phyloP scores from a whole-genome alignment of 2,797 vertebrate genomes.

The Labroides dimidiatus region DNA sequence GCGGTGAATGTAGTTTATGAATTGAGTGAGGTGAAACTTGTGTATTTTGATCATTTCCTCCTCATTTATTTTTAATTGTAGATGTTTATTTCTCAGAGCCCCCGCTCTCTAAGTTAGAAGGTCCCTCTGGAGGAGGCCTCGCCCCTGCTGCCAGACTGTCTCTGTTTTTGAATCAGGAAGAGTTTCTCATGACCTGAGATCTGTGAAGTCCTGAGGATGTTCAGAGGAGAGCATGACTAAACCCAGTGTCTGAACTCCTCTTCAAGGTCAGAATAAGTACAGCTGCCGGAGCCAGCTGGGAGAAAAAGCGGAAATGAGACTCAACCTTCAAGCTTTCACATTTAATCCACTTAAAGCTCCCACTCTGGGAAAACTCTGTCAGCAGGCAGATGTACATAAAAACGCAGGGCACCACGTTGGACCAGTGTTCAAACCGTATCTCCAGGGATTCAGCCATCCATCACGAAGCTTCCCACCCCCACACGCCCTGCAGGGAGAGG shows the following conservation, averaged over 20 bases:
- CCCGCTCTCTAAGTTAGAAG: neutral
- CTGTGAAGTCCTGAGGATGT: slow-evolving; percentile 30
- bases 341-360: slow-evolving; percentile 38
- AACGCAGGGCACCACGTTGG: neutral
- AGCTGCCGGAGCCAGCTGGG: slow-evolving; percentile 19
- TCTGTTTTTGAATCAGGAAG: slow-evolving; percentile 39
- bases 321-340: slow-evolving; percentile 27
- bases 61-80: neutral
- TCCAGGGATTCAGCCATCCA: neutral
- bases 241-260: slow-evolving; percentile 27
- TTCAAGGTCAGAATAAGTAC: slow-evolving; percentile 41
- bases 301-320: slow-evolving; percentile 39
- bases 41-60: neutral
- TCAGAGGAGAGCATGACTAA: slow-evolving; percentile 34
- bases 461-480: neutral
- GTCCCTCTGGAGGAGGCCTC: slow-evolving; percentile 25
- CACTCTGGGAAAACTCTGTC: slow-evolving; percentile 28
- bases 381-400: neutral
- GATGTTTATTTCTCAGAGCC: slow-evolving; percentile 29
- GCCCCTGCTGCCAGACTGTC: slow-evolving; percentile 34
- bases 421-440: neutral
- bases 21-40: neutral
- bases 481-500: slow-evolving; percentile 6
- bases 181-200: slow-evolving; percentile 65
- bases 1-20: neutral